Conservation (phyloP, 2,888 invertebrate genomes). For the Nemotelus pantherinus region DNA sequence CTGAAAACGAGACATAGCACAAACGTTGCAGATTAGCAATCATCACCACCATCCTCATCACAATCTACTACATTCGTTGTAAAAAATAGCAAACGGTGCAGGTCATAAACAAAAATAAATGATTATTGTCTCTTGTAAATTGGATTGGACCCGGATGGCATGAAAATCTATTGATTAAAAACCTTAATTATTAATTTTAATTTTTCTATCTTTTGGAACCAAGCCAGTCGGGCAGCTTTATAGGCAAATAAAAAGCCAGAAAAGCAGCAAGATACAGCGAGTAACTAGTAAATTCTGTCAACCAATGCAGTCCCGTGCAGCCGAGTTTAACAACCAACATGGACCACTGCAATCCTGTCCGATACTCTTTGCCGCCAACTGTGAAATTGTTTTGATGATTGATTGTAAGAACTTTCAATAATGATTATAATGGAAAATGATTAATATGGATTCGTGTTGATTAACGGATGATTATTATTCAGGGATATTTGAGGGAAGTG, state of each 20-base stretch:
- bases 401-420: conserved; percentile 32
- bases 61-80: background rate
- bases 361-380: no score
- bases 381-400: conserved; percentile 33
- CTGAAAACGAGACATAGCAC: no score
- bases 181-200: conserved; percentile 35
- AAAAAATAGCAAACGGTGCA: conserved; percentile 16
- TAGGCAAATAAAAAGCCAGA: no score
- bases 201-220: background rate
- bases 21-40: background rate
- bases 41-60: background rate
- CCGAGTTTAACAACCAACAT: no score
- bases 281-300: no score
- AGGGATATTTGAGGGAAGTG: background rate
- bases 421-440: conserved; percentile 26
- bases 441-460: conserved; percentile 23
- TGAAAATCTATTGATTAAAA: conserved; percentile 16
- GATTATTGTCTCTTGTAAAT: conserved; percentile 41
- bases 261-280: no score
- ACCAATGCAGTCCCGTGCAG: no score
- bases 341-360: no score
- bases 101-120: conserved; percentile 37
- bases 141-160: conserved; percentile 36
- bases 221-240: no score
- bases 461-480: background rate